Conservation (phyloP, 37 sponge, comb jelly and placozoan species). For the Chondrilla cf. caribensis region DNA sequence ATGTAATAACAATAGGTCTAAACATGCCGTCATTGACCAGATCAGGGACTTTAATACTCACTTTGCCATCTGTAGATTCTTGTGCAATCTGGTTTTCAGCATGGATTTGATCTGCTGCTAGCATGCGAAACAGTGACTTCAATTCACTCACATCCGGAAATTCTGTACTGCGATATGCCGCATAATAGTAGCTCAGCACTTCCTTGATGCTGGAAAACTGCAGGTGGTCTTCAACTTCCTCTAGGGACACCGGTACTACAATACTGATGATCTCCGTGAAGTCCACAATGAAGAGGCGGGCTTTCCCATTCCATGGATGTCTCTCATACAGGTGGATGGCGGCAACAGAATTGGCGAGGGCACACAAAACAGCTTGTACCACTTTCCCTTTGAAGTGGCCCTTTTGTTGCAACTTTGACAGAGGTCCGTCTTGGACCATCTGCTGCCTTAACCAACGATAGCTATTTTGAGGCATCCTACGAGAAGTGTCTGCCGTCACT, state of each 20-base stretch:
- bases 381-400: constrained; percentile 9
- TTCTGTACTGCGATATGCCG: background rate
- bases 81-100: background rate
- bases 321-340: constrained; percentile 18
- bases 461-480: constrained; percentile 1
- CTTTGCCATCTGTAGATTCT: too few species aligned
- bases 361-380: background rate
- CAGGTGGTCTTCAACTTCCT: background rate
- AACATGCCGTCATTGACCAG: too few species aligned
- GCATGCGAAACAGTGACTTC: background rate
- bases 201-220: background rate
- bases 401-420: background rate
- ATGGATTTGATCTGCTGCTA: background rate
- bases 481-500: background rate
- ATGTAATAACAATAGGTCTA: too few species aligned
- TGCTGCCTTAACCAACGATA: background rate
- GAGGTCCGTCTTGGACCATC: background rate
- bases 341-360: constrained; percentile 2
- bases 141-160: background rate
- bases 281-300: constrained; percentile 4
- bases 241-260: background rate
- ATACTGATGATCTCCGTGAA: background rate
- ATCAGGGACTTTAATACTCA: too few species aligned
- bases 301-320: constrained; percentile 21
- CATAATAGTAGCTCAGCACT: background rate